Base-by-base conservation (phyloP, 2,113 vertebrate species). In the Engraulis encrasicolus region DNA sequence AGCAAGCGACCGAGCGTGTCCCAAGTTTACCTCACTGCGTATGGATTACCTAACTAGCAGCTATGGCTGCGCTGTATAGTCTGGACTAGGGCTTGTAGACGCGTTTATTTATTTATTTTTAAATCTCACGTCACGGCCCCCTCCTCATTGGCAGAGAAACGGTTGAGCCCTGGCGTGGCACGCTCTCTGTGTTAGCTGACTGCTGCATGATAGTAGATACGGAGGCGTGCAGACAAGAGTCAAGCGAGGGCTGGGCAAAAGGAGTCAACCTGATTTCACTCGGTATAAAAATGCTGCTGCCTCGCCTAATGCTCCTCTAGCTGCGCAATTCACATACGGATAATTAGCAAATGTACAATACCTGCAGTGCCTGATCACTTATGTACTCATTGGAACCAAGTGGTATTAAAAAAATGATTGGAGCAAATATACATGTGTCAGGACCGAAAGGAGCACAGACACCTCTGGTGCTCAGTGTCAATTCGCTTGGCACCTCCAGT, bases 1-100 rank as follows among this genome's bases (percentile, higher is more conserved):
- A 31, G 66, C 66, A 74, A 90, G 66, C 81, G 83, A 12, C 85
- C 31, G 81, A 74, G 87, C 79, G 85, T 82, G 85, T 83, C 90
- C 84, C 50, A 52, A 78, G 86, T 90, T 86, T 86, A 90, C 74
- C 85, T 89, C 38, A 18, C 77, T 88, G 84, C 81, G 49, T 88
- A 78, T 82, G 20, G 58, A 71, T 50, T 83, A 78, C 82, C 79
- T 80, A 80, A 49, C 79, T 36, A 78, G 50, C 78, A 71, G 20
- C 54, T 15, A 34, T 84, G 40, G 38, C 40, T 71, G 23, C 27
- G 27, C 66, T 31, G 27, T 12, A 27, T 15, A 14, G 12, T 23
- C 27, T 66, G 58, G 20, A 23, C 58, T 66, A 23, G 58, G n/a
- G n/a, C 58, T 66, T 0, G 34, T 19, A 20, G 52, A 19, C 4